These are phyloP conservation scores for Thymallus thymallus DNA, from an alignment of 2,113 vertebrate species.

Conservation along the genomic window DNA sequence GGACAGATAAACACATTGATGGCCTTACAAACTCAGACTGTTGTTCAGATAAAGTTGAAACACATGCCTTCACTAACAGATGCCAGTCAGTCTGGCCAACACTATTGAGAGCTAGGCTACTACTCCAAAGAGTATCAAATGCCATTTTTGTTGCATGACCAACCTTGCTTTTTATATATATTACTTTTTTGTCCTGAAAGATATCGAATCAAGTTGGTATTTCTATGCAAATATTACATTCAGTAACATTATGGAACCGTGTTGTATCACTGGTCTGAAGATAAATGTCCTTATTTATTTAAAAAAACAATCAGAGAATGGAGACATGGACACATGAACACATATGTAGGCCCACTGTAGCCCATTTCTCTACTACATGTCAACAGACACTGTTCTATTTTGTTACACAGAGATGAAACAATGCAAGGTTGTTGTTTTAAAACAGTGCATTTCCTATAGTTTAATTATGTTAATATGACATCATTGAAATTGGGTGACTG, in stretches of 20 bases:
- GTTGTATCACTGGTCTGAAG: slow-evolving; percentile 29
- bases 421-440: slow-evolving; percentile 77
- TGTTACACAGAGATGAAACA: slow-evolving; percentile 61
- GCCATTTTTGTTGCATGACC: no score
- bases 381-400: slow-evolving; percentile 42
- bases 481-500: slow-evolving; percentile 78
- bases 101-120: slow-evolving; percentile 25
- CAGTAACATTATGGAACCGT: slow-evolving; percentile 27
- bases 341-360: not conserved
- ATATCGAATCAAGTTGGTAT: slow-evolving; percentile 45
- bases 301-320: slow-evolving; percentile 22
- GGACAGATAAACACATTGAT: no score
- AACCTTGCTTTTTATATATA: slow-evolving; percentile 32
- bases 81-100: slow-evolving; percentile 46
- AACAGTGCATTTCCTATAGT: slow-evolving; percentile 89
- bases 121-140: slow-evolving; percentile 29
- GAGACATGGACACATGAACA: slow-evolving; percentile 18
- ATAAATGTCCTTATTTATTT: slow-evolving; percentile 33
- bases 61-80: slow-evolving; percentile 48
- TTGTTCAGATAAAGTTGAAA: slow-evolving; percentile 55
- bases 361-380: not conserved
- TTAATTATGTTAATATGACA: slow-evolving; percentile 71
- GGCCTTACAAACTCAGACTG: slow-evolving; percentile 9
- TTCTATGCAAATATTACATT: slow-evolving; percentile 67
- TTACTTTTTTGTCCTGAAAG: slow-evolving; percentile 37